phyloP scores from a whole-genome alignment of 2,888 invertebrate species.

The Caenorhabditis imperialis region DNA sequence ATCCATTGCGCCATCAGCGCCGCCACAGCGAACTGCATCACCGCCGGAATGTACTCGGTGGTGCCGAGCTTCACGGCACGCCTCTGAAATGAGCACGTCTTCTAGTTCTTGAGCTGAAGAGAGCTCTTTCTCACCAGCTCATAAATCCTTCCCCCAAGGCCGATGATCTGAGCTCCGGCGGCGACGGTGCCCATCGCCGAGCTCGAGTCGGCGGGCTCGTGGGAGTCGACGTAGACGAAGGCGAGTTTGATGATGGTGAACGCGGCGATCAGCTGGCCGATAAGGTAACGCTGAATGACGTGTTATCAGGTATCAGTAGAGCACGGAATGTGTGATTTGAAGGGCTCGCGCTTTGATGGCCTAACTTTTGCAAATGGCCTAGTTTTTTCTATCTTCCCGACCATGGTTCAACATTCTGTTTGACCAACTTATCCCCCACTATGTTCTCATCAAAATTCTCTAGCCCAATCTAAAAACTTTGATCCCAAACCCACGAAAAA shows the following conservation, averaged over 20 bases:
- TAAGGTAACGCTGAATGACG: constrained; percentile 70
- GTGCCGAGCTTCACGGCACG: constrained; percentile 68
- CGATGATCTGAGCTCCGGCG: constrained; percentile 73
- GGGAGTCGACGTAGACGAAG: constrained; percentile 69
- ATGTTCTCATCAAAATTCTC: too few relatives aligned
- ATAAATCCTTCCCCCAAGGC: constrained; percentile 71
- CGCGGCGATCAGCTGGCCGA: constrained; percentile 65
- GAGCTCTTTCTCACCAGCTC: too few relatives aligned
- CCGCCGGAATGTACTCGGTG: constrained; percentile 76
- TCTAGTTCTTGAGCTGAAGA: too few relatives aligned
- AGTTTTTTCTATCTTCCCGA: background rate
- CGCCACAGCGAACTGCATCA: constrained; percentile 73
- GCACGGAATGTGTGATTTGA: too few relatives aligned
- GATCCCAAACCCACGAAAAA: too few relatives aligned
- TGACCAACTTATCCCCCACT: constrained; percentile 12
- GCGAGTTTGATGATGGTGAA: constrained; percentile 58
- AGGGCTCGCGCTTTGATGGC: too few relatives aligned
- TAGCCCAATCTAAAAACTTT: too few relatives aligned
- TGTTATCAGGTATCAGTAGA: constrained; percentile 7
- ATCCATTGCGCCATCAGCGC: constrained; percentile 73
- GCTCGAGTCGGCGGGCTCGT: constrained; percentile 15
- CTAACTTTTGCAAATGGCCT: background rate
- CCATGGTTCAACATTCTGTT: background rate
- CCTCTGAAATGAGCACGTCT: constrained; percentile 52
- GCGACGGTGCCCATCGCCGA: constrained; percentile 74